Evolutionary conservation across 2,888 invertebrate genomes (phyloP).

Genomic region (Ethmia dodecea): DNA sequence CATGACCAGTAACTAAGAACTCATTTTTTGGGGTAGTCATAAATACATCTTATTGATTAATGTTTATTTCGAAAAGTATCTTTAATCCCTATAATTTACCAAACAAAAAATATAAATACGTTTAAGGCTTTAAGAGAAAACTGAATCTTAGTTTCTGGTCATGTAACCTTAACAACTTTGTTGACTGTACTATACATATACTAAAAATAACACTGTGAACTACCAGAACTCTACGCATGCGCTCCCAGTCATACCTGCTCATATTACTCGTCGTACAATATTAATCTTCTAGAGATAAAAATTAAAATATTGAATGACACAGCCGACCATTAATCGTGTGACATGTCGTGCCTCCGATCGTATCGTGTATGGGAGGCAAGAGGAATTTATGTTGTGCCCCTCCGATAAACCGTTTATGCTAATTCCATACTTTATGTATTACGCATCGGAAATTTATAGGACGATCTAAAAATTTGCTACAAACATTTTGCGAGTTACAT

Average conservation of each 20-base stretch:
- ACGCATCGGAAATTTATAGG: slow-evolving; percentile 37
- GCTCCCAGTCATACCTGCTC: not conserved
- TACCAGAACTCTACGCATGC: not conserved
- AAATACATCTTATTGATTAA: no score
- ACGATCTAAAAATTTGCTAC: slow-evolving; percentile 18
- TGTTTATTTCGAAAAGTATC: no score
- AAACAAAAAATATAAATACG: no score
- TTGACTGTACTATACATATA: not conserved
- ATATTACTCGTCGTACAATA: slow-evolving; percentile 1
- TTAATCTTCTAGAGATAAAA: slow-evolving; percentile 4
- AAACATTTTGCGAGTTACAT: slow-evolving; percentile 15
- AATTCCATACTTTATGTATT: slow-evolving; percentile 42
- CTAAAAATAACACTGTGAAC: not conserved
- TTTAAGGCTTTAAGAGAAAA: no score
- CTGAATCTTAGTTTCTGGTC: no score
- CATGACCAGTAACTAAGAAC: no score
- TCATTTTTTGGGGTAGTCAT: no score
- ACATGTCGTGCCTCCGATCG: slow-evolving; percentile 6
- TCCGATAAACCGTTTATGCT: slow-evolving; percentile 45
- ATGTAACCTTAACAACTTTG: no score
- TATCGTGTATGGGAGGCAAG: slow-evolving; percentile 1
- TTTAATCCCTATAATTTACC: no score
- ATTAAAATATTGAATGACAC: slow-evolving; percentile 3
- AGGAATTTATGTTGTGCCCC: slow-evolving; percentile 24
- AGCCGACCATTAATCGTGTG: slow-evolving; percentile 5